phyloP scores from a whole-genome alignment of 2,888 invertebrate species.

The Sarcophaga carnaria region DNA sequence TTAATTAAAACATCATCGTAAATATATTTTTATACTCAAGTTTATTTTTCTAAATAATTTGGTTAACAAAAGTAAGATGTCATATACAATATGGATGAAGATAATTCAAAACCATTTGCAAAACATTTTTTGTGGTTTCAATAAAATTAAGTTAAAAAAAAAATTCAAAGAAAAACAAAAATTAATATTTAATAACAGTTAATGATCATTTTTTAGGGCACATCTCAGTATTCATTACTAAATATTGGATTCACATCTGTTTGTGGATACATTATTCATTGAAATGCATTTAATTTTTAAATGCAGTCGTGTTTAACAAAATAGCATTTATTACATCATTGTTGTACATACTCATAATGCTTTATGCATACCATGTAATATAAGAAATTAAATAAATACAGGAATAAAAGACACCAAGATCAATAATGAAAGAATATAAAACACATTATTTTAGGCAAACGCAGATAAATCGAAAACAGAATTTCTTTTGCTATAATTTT shows the following conservation, averaged over 20 bases:
- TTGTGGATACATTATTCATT: conserved; percentile 47
- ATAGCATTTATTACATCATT: neutral
- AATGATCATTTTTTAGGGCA: too few relatives aligned
- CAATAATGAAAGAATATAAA: neutral
- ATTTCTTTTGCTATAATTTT: neutral
- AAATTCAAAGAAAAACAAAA: too few relatives aligned
- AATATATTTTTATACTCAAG: too few relatives aligned
- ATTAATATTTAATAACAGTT: too few relatives aligned
- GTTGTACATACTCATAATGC: neutral
- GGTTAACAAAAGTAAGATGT: too few relatives aligned
- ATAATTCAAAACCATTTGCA: too few relatives aligned
- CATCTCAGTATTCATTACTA: conserved; percentile 27
- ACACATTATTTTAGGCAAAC: neutral
- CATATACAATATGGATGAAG: too few relatives aligned
- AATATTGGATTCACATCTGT: conserved; percentile 56
- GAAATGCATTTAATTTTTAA: conserved; percentile 25
- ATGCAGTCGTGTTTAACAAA: neutral
- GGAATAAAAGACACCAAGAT: neutral
- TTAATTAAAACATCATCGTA: too few relatives aligned
- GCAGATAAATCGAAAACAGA: neutral
- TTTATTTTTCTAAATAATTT: too few relatives aligned
- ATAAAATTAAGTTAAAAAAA: too few relatives aligned
- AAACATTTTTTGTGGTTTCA: too few relatives aligned
- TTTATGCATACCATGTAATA: neutral
- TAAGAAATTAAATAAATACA: too few relatives aligned